Evolutionary conservation across 2,113 vertebrate species (phyloP), one percentile per base, ranked within the genome.

Genomic region (Neotoma lepida): DNA sequence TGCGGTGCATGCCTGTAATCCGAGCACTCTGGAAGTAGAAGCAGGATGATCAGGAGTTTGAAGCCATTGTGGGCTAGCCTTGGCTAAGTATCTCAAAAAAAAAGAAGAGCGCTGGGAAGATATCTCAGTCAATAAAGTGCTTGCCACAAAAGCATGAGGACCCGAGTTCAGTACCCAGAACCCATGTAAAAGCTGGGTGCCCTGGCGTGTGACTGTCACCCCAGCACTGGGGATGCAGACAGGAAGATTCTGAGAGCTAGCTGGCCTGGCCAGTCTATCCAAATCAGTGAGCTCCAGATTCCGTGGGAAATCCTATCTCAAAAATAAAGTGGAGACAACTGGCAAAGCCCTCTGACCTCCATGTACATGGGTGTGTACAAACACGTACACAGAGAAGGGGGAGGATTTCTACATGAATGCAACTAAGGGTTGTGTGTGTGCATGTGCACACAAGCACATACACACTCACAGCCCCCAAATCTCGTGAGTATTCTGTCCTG

Each of bases 391-490:
- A 73, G n/a, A 71, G 46, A 30, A 14, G 14, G n/a, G 46, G 24
- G 66, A 33, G 12, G 20, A n/a, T 56, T 39, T 39, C 66, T 13
- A 14, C 49, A 3, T 35, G 9, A 73, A 88, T 44, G 56, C 54
- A 70, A 64, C 18, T 4, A 44, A 30, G 49, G 0, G 0, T 5
- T 77, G 44, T 51, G 4, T 24, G 3, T 26, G 10, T 22, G 39
- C 15, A 0, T 17, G 5, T 33, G 6, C 20, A 17, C 3, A 14
- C 20, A 0, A 39, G 4, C 44, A 10, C 28, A 12, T 4, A 41
- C 51, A 9, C 49, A 15, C 26, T 6, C 18, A 17, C 0, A 3
- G 44, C 84, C 44, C 89, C 91, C 87, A 2, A 18, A 61, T 61
- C 66, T 30, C 4, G 39, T 77, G 9, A n/a, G 84, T 77, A 26